phyloP scores from a whole-genome alignment of 23 tunicate genomes.

The Oikopleura vanhoeffeni region DNA sequence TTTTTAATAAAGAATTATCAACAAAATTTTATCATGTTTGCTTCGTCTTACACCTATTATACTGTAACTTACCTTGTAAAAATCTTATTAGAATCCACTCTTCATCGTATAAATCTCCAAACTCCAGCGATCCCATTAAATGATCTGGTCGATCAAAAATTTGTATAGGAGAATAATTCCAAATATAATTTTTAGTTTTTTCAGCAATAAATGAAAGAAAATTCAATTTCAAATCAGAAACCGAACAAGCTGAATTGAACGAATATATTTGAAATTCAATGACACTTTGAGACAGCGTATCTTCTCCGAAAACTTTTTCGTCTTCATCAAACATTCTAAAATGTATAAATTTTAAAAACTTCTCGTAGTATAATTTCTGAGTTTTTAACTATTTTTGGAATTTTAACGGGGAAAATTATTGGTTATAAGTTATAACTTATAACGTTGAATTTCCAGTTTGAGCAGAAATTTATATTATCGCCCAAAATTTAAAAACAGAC shows the following conservation, averaged over 20 bases:
- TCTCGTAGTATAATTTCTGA: no score
- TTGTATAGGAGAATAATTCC: neutral
- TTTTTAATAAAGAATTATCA: no score
- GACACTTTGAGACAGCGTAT: neutral
- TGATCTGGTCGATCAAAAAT: neutral
- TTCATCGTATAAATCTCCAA: constrained; percentile 3
- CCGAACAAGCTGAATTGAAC: neutral
- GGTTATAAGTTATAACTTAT: neutral
- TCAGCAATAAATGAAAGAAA: neutral
- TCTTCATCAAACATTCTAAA: neutral
- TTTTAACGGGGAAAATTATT: neutral
- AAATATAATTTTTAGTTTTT: neutral
- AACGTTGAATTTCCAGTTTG: no score
- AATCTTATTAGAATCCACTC: neutral
- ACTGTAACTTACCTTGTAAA: neutral
- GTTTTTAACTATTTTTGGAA: no score
- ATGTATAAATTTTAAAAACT: neutral
- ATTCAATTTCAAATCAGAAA: neutral
- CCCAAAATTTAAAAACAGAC: no score
- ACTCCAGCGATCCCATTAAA: neutral
- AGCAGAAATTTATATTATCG: no score
- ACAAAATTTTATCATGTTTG: neutral
- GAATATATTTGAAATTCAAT: neutral
- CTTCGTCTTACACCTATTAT: no score
- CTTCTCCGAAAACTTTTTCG: neutral